These are phyloP conservation scores for Asarcornis scutulata DNA, from an alignment of 2,113 vertebrate species.

Conservation along the genomic window DNA sequence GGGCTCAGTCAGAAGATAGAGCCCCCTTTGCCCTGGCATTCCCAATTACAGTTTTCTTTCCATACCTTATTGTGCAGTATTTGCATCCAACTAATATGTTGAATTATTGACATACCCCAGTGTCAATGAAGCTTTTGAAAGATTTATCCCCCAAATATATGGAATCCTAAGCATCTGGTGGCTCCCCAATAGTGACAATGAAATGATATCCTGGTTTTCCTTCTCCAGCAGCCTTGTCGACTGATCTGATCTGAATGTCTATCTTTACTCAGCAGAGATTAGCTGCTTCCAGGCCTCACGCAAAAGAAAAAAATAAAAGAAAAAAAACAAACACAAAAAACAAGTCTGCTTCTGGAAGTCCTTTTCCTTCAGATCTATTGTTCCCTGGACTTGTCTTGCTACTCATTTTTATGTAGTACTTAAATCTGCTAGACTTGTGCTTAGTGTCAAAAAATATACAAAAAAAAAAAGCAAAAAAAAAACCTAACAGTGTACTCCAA, in stretches of 20 bases:
- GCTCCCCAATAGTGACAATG: conserved; percentile 63
- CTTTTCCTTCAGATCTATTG: conserved; percentile 40
- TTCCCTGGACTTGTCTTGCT: conserved; percentile 12
- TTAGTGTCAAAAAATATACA: background rate
- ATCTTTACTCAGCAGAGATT: conserved; percentile 71
- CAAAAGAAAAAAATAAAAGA: background rate
- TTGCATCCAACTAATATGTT: conserved; percentile 81
- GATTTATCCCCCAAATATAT: conserved; percentile 73
- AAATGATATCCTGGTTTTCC: conserved; percentile 62
- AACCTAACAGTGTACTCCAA: background rate
- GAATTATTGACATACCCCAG: conserved; percentile 82
- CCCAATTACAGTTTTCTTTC: conserved; percentile 82
- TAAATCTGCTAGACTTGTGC: background rate
- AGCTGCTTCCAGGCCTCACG: conserved; percentile 38
- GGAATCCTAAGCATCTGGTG: conserved; percentile 82
- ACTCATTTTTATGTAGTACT: conserved; percentile 1
- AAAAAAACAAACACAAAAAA: background rate
- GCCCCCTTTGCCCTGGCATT: conserved; percentile 76
- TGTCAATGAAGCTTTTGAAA: conserved; percentile 80
- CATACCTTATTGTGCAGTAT: conserved; percentile 82
- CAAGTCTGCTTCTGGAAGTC: conserved; percentile 42
- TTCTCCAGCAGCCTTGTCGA: background rate
- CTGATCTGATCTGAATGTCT: conserved; percentile 39
- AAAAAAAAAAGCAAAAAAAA: too few relatives aligned
- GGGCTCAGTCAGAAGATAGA: conserved; percentile 81